A percentile compares a stretch with the other conserved stretches of the same genome.
phyloP scores from a whole-genome alignment of 2,888 invertebrate species.

The Allygus modestus region DNA sequence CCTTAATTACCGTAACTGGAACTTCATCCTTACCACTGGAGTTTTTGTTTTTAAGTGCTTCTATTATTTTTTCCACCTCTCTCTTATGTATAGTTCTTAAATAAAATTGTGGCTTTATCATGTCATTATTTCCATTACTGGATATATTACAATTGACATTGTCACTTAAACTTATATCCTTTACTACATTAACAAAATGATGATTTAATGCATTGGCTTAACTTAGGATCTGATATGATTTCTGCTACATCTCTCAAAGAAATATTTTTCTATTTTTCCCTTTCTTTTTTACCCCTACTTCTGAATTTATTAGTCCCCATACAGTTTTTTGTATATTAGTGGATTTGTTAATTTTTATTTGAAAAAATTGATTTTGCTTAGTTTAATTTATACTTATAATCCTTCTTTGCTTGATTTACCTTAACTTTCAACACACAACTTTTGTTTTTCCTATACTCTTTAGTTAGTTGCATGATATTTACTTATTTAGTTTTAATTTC shows the following conservation, averaged over 20 bases:
- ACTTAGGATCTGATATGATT: neutral
- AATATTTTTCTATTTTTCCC: neutral
- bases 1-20: neutral
- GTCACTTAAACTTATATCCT: no score
- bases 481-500: neutral
- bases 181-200: no score
- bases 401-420: neutral
- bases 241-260: neutral
- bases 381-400: constrained; percentile 1
- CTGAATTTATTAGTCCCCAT: neutral
- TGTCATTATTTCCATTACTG: neutral
- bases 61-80: neutral
- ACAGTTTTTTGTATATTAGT: constrained; percentile 2
- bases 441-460: neutral
- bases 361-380: neutral
- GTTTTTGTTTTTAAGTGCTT: neutral
- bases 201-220: no score
- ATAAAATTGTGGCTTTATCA: neutral
- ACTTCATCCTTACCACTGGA: neutral
- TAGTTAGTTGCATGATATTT: constrained; percentile 1
- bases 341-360: neutral
- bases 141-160: no score
- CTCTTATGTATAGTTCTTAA: neutral
- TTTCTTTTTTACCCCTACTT: neutral
- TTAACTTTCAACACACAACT: neutral